Evolutionary conservation across 1,140 invertebrate species (phyloP).

Genomic region (Panonychus citri): DNA sequence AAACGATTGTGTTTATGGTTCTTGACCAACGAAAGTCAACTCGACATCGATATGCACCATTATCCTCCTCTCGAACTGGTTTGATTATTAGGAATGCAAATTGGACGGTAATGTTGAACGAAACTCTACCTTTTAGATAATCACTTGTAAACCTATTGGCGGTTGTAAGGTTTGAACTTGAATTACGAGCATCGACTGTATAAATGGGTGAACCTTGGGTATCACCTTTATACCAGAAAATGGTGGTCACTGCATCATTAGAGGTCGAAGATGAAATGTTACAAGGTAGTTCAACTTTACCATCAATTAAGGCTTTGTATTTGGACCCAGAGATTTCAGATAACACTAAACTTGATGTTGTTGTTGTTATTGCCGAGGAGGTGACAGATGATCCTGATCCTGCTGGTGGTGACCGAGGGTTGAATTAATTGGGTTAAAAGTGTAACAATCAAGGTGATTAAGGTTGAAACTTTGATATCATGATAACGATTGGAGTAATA

Average conservation of each 20-base stretch:
- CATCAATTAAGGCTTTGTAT: not conserved
- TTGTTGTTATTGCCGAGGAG: too few species aligned
- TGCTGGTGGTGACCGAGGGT: too few species aligned
- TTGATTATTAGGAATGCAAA: slow-evolving; percentile 20
- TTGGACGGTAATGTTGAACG: slow-evolving; percentile 2
- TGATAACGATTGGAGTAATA: too few species aligned
- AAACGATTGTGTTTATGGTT: slow-evolving; percentile 59
- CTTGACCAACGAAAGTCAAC: slow-evolving; percentile 68
- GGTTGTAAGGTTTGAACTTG: slow-evolving; percentile 7
- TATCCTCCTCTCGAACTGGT: slow-evolving; percentile 29
- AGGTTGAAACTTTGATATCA: too few species aligned
- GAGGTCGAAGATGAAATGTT: slow-evolving; percentile 45
- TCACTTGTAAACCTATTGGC: slow-evolving; percentile 14
- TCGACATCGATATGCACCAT: slow-evolving; percentile 56
- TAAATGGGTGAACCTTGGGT: slow-evolving; percentile 13
- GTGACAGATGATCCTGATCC: too few species aligned
- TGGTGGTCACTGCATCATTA: slow-evolving; percentile 65
- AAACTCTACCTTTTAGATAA: not conserved
- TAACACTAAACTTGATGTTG: not conserved
- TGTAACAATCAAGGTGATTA: too few species aligned
- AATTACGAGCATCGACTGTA: slow-evolving; percentile 14
- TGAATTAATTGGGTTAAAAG: too few species aligned
- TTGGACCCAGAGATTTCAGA: not conserved
- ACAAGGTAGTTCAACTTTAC: slow-evolving; percentile 35
- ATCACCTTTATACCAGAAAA: slow-evolving; percentile 65